phyloP scores from a whole-genome alignment of 2,797 vertebrate species.

The Gallinago nigripennis region DNA sequence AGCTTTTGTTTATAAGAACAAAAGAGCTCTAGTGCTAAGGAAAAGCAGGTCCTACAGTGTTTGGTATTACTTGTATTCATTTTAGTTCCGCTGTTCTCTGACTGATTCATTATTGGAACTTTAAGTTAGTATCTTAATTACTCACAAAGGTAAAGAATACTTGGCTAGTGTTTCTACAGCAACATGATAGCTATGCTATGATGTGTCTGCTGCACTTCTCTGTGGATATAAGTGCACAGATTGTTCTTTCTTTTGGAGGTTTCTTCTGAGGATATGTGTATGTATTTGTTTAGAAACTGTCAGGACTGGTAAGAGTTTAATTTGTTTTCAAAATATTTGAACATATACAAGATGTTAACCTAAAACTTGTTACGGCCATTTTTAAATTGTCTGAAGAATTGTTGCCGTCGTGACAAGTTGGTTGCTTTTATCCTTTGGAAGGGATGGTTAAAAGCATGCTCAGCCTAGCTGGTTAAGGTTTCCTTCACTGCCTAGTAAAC shows the following conservation, averaged over 20 bases:
- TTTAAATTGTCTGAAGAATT: not conserved
- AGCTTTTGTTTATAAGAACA: not conserved
- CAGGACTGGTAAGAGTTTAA: not conserved
- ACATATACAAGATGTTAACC: not conserved
- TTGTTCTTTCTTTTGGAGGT: not conserved
- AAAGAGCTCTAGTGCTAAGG: not conserved
- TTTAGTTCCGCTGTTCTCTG: not conserved
- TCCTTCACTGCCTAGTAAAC: conserved; percentile 10
- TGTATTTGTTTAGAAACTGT: not conserved
- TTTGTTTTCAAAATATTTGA: not conserved
- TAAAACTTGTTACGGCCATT: not conserved
- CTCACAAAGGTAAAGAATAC: not conserved
- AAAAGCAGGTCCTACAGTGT: not conserved
- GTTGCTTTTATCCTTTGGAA: conserved; percentile 10
- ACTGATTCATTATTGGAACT: not conserved
- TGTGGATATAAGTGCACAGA: not conserved
- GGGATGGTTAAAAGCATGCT: not conserved
- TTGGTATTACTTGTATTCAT: not conserved
- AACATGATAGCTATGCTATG: not conserved
- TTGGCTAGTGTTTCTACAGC: not conserved
- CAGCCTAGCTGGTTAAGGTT: not conserved
- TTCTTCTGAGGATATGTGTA: not conserved
- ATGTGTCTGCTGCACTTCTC: not conserved
- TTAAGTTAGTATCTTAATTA: not conserved
- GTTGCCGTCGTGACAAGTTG: not conserved